Base-by-base conservation (phyloP, 30 jellyfish, hydroid and myxozoan species). In the Catostylus mosaicus region DNA sequence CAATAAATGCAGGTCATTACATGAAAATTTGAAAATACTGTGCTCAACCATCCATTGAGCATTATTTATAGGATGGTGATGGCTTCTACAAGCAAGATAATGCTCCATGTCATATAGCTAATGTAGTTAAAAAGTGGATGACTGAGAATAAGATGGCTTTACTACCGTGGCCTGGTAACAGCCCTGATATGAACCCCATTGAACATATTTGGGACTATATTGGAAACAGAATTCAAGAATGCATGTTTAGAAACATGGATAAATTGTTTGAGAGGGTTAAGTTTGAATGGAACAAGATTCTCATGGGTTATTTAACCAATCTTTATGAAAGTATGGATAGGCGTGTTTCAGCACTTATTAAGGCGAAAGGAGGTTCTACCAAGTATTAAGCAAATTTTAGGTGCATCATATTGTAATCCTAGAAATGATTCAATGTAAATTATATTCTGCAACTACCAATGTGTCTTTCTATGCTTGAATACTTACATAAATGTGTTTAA, bases 101-200 rank as follows among this genome's bases (percentile, higher is more conserved):
- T 71, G 89, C 93, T 26, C 93, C 93, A 19, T 83, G 93, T 51
- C 89, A 70, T 36, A 83, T 65, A 6, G 88, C 89, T 19, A 56
- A 29, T 26, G 68, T 22, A 14, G 81, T 52, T 16, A 83, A 62
- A 30, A 20, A 34, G 3, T 78, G 80, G 51, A 43, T 38, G 50
- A 24, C 31, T 27, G 67, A 38, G 31, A 76, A 76, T 52, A 30
- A 54, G 20, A 16, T 51, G 40, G 47, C n/a, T 10, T 64, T 35
- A 11, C 34, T 51, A 64, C 63, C 31, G 14, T 76, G 77, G 85
- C 91, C 91, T 66, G 89, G 86, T 67, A 69, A 37, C 30, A 65
- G 77, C 37, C 88, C 87, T 26, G 80, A 81, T 40, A 66, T 68
- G 86, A 81, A 83, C 68, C 93, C 80, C 30, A 70, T 71, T 31